Base-by-base conservation (phyloP, 2,113 vertebrate genomes). In the Mohoua ochrocephala region DNA sequence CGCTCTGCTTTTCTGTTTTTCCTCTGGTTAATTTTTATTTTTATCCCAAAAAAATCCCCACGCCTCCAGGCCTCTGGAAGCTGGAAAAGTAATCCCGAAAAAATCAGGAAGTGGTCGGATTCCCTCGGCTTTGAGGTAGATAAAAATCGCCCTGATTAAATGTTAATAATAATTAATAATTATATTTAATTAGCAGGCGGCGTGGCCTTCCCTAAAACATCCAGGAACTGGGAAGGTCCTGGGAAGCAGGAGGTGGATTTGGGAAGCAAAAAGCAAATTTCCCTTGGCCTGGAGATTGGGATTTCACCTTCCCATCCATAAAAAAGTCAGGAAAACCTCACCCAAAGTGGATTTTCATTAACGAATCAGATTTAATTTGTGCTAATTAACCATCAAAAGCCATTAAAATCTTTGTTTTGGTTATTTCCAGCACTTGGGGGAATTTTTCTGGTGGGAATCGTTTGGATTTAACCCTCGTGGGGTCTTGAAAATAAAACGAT, bases 1-100 rank as follows among this genome's bases (percentile, higher is more conserved):
- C 10, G 0, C 64, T 24, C 53, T 12, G 75, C 2, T n/a, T 71
- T 56, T 71, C 28, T 0, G 1, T 8, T 24, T 39, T n/a, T n/a
- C 33, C 22, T 59, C 22, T 59, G 33, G 33, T 35, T 59, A 59
- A 59, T 35, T 37, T 60, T 41, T 5, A 5, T 74, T 47, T 63
- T 63, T 26, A 31, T 13, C 65, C 68, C 37, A 4, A 6, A n/a
- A 78, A 39, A 35, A 13, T 13, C 59, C 12, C 59, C 59, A 19
- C 59, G 13, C 24, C 59, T 39, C 24, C 59, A 39, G 26, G 35
- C 59, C 59, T 28, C 24, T 53, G 49, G 68, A 17, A 28, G 35
- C 35, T 39, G 27, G 57, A 27, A 60, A 27, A 60, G 9, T 24
- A 18, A 13, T 39, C 35, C 35, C 69, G n/a, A 18, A 70, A 53